Percentiles rank a stretch among this genome's conserved stretches.
These are phyloP conservation scores for Caenorhabditis wallacei DNA, from an alignment of 2,888 invertebrate genomes.

Conservation along the genomic window DNA sequence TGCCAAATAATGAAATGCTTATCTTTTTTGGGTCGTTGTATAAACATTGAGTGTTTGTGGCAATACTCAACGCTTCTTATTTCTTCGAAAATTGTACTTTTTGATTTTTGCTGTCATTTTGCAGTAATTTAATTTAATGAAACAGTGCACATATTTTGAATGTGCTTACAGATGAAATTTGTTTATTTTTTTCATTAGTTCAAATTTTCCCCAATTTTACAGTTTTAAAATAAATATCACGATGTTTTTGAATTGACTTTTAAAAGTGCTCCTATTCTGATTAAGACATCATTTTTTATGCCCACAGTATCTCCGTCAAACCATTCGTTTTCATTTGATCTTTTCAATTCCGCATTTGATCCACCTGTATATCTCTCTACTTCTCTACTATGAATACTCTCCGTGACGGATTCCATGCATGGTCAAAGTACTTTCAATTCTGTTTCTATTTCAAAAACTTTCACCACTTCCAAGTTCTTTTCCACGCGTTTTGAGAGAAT, in stretches of 20 bases:
- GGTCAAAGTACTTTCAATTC: slow-evolving; percentile 26
- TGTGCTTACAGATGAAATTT: too few species aligned
- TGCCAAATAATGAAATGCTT: slow-evolving; percentile 42
- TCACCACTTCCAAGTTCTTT: slow-evolving; percentile 21
- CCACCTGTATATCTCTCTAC: slow-evolving; percentile 21
- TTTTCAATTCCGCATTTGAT: slow-evolving; percentile 29
- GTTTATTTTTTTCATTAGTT: too few species aligned
- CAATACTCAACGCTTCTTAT: slow-evolving; percentile 8
- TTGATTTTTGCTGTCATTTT: slow-evolving; percentile 4
- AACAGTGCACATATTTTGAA: too few species aligned
- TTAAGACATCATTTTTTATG: slow-evolving; percentile 5
- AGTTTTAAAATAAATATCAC: too few species aligned
- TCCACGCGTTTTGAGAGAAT: slow-evolving; percentile 22
- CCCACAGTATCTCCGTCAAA: slow-evolving; percentile 27
- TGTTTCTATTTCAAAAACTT: slow-evolving; percentile 28
- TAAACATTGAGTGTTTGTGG: slow-evolving; percentile 38
- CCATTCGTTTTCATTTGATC: slow-evolving; percentile 50
- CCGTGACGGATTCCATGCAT: slow-evolving; percentile 12
- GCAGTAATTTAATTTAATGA: neutral
- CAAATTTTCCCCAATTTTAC: too few species aligned
- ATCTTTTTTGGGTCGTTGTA: slow-evolving; percentile 20
- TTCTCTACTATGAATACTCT: neutral
- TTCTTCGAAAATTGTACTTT: slow-evolving; percentile 22
- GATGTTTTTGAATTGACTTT: too few species aligned
- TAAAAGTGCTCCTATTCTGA: slow-evolving; percentile 12